These are phyloP conservation scores for Alethe diademata DNA, from an alignment of 2,113 vertebrate genomes.

Conservation along the genomic window DNA sequence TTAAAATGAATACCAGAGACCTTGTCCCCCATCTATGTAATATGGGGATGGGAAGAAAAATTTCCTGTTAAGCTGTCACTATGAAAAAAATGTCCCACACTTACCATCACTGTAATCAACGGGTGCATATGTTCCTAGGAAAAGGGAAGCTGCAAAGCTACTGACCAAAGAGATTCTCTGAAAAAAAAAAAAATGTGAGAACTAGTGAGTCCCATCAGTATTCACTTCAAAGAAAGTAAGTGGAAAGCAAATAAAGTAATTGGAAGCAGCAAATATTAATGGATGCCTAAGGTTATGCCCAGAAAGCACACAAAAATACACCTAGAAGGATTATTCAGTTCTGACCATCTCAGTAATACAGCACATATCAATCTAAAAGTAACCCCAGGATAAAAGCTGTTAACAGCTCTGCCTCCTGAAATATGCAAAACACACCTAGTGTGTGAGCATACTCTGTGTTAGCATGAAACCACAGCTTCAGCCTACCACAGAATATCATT, in stretches of 20 bases:
- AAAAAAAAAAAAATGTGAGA: neutral
- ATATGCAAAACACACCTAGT: neutral
- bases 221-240: neutral
- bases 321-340: neutral
- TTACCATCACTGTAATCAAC: conserved; percentile 94
- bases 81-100: neutral
- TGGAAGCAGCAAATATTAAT: neutral
- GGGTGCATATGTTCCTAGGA: conserved; percentile 85
- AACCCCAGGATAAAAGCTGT: neutral
- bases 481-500: neutral
- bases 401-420: conserved; percentile 8
- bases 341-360: neutral
- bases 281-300: neutral
- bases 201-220: neutral
- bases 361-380: neutral
- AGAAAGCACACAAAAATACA: neutral
- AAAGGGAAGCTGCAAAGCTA: conserved; percentile 92
- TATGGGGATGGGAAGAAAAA: neutral
- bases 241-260: neutral
- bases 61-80: neutral
- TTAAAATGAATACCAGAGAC: neutral
- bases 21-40: neutral
- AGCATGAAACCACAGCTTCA: neutral
- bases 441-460: neutral
- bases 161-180: conserved; percentile 97